Conservation (phyloP, 2,113 vertebrate species). For the Thryonomys swinderianus region DNA sequence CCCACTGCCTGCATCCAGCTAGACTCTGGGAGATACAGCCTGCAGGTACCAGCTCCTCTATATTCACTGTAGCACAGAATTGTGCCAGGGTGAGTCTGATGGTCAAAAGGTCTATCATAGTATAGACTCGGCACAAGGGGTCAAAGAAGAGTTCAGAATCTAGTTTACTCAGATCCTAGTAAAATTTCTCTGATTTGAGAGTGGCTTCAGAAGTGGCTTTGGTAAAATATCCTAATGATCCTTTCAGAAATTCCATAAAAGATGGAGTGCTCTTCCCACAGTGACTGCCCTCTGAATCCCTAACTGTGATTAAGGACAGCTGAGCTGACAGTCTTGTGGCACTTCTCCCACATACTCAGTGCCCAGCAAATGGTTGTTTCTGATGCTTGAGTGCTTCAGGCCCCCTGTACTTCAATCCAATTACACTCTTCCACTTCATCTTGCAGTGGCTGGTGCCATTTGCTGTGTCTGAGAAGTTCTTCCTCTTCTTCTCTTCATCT, state of each 20-base stretch:
- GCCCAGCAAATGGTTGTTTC: not conserved
- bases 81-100: not conserved
- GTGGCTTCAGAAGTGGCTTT: not conserved
- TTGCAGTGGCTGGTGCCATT: not conserved
- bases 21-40: not conserved
- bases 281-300: not conserved
- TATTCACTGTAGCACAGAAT: not conserved
- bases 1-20: not conserved
- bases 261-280: not conserved
- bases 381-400: not conserved
- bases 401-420: not conserved
- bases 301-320: not conserved
- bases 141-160: not conserved
- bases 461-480: not conserved
- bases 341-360: not conserved
- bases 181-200: constrained; percentile 13
- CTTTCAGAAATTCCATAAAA: constrained; percentile 23
- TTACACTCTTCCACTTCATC: not conserved
- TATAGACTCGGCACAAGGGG: not conserved
- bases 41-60: not conserved
- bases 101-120: not conserved
- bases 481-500: not conserved
- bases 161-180: not conserved
- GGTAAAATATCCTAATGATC: not conserved
- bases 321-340: not conserved